A percentile compares a stretch with the other conserved stretches of the same genome.
Conservation (phyloP, 1,140 invertebrate genomes). For the Nephotettix cincticeps region DNA sequence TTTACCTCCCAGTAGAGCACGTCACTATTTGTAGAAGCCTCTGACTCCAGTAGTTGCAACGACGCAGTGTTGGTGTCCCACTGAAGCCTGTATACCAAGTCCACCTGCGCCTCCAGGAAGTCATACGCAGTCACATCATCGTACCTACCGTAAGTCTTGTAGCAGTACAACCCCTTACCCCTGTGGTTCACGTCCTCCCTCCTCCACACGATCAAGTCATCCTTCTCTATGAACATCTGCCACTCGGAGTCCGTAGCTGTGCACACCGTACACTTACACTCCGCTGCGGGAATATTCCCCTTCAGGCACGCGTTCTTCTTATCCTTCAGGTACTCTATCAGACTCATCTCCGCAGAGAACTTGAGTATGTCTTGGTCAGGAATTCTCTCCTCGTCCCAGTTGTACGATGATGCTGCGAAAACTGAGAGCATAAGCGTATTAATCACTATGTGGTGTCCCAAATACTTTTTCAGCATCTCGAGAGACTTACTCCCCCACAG, state of each 20-base stretch:
- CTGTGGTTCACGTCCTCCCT: slow-evolving; percentile 58
- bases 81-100: slow-evolving; percentile 71
- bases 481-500: too few relatives aligned
- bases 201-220: slow-evolving; percentile 80
- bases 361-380: too few relatives aligned
- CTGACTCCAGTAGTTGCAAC: slow-evolving; percentile 64
- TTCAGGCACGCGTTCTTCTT: too few relatives aligned
- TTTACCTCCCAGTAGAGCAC: slow-evolving; percentile 85
- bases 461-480: too few relatives aligned
- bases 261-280: too few relatives aligned
- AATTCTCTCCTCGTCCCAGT: too few relatives aligned
- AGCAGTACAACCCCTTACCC: slow-evolving; percentile 66
- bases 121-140: slow-evolving; percentile 73
- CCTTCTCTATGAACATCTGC: slow-evolving; percentile 74
- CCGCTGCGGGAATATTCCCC: too few relatives aligned
- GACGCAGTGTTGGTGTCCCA: slow-evolving; percentile 78
- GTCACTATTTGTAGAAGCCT: slow-evolving; percentile 61
- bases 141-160: slow-evolving; percentile 83
- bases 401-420: too few relatives aligned
- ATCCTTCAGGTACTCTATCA: too few relatives aligned
- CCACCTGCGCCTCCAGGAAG: slow-evolving; percentile 79
- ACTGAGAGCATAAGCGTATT: too few relatives aligned
- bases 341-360: too few relatives aligned
- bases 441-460: too few relatives aligned
- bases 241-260: slow-evolving; percentile 50